These are phyloP conservation scores for Tetraneura akinire DNA, from an alignment of 1,140 invertebrate genomes.

Conservation along the genomic window DNA sequence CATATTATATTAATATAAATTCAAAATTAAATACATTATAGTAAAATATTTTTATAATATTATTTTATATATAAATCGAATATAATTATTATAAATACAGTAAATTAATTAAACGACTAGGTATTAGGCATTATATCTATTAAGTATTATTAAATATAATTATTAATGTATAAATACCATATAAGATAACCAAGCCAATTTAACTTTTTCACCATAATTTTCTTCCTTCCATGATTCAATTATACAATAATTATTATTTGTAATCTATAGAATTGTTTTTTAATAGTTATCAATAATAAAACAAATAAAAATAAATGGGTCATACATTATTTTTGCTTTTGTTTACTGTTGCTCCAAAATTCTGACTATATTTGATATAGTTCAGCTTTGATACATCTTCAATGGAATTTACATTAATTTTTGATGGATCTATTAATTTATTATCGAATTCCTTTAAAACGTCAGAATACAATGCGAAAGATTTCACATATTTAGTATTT, in stretches of 20 bases:
- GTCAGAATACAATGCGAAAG: background rate
- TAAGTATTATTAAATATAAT: no score
- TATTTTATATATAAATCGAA: no score
- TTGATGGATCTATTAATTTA: background rate
- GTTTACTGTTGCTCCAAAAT: background rate
- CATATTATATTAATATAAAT: no score
- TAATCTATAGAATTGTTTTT: background rate
- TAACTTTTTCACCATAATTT: conserved; percentile 5
- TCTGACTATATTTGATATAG: background rate
- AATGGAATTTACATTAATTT: background rate
- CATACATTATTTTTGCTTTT: no score
- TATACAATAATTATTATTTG: background rate
- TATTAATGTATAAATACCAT: background rate
- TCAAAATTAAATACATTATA: no score
- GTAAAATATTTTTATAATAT: no score
- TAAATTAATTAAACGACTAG: no score
- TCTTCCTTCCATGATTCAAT: background rate
- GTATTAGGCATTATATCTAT: no score
- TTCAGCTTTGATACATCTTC: no score
- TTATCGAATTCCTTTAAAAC: background rate
- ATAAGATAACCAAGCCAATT: background rate
- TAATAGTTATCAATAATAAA: background rate
- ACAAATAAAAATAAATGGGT: background rate
- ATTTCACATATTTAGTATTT: background rate
- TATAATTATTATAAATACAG: no score